Evolutionary conservation across 2,888 invertebrate genomes (phyloP).

Genomic region (Dryobotodes eremita): DNA sequence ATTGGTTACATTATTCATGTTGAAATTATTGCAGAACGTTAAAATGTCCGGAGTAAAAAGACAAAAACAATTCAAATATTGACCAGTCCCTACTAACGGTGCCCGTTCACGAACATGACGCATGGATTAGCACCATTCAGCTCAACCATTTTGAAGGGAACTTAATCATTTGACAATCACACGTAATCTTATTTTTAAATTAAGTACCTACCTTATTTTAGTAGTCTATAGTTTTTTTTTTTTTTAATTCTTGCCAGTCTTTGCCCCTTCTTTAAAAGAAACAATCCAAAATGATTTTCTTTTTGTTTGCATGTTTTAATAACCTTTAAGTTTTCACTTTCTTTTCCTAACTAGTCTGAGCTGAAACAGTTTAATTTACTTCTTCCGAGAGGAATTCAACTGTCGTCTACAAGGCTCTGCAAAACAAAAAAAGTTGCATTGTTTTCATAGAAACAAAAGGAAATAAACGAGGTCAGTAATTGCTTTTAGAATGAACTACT

Average conservation of each 20-base stretch:
- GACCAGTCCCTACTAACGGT: too few species aligned
- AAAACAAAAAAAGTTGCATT: background rate
- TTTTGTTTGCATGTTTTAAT: background rate
- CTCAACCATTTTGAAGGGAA: too few species aligned
- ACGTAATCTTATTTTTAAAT: background rate
- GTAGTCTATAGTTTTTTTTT: background rate
- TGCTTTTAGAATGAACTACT: background rate
- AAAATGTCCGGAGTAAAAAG: too few species aligned
- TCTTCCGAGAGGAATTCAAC: too few species aligned
- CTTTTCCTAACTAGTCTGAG: background rate
- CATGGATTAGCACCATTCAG: too few species aligned
- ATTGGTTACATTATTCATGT: too few species aligned
- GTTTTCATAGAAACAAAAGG: background rate
- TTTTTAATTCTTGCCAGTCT: background rate
- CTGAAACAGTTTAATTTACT: conserved; percentile 14
- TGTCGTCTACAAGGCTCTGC: background rate
- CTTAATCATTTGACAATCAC: background rate
- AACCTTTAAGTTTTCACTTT: background rate
- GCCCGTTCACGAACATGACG: too few species aligned
- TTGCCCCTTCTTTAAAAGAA: background rate
- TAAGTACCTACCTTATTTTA: background rate
- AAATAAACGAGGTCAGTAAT: background rate
- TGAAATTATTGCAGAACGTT: too few species aligned
- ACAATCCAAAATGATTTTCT: background rate
- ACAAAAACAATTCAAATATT: too few species aligned